Base-by-base conservation (phyloP, 2,113 vertebrate species). In the Sakesphorus luctuosus region DNA sequence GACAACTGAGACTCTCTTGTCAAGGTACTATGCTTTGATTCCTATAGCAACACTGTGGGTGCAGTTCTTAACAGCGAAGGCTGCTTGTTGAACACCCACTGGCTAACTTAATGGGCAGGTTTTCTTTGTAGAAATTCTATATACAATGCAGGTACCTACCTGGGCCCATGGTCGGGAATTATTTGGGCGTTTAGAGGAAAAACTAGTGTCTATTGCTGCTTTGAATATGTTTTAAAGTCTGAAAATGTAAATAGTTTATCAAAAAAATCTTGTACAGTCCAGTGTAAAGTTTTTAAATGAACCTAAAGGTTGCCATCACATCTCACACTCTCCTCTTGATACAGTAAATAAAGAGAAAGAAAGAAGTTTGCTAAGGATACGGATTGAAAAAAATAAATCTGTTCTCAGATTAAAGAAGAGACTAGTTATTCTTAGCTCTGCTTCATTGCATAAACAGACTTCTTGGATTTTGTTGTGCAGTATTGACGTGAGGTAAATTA, bases 271-370 rank as follows among this genome's bases (percentile, higher is more conserved):
- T 99, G 99, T 99, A 99, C 99, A 99, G 99, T 99, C 98, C 99
- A 99, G 99, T 99, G 99, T 99, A 99, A 99, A 99, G 99, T 99
- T 99, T 99, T 99, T 99, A 99, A 99, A 99, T 99, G 99, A 99
- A 99, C 98, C 98, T 98, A 98, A 98, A 98, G 98, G 98, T 99
- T 98, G 98, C 98, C 99, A 99, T 99, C 98, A 99, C 98, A 98
- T 98, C 98, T 99, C 98, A 98, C 98, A 98, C 98, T 99, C 98
- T 99, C 97, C 98, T 98, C 98, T 99, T 98, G 98, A 98, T 98
- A 99, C 98, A 98, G 98, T 98, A 97, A 97, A 98, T 98, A 98
- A 97, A 97, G 75, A 97, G 87, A 81, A 91, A 78, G 40, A 96
- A 98, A 97, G 98, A 98, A 98, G 98, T 99, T 99, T 98, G 99